Evolutionary conservation across 2,797 vertebrate genomes (phyloP).

Genomic region (Prionace glauca): DNA sequence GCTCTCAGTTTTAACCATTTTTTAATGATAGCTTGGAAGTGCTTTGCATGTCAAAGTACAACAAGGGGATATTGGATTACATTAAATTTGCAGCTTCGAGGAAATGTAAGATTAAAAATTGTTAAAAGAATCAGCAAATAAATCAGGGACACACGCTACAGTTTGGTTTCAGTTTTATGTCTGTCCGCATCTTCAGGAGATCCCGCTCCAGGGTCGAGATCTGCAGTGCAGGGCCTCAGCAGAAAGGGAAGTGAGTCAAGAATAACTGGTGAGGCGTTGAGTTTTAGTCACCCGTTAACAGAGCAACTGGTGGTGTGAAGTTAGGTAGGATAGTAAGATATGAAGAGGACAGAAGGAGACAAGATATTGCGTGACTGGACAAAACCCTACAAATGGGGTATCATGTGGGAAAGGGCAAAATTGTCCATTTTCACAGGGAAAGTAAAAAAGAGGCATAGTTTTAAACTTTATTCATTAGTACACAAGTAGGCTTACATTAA

Average conservation of each 20-base stretch:
- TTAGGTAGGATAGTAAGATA: not conserved
- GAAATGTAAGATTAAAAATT: conserved; percentile 32
- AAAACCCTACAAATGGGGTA: too few relatives aligned
- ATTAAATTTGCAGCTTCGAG: conserved; percentile 28
- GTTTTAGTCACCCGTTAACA: not conserved
- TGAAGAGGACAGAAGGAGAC: not conserved
- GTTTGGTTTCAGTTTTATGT: not conserved
- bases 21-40: conserved; percentile 32
- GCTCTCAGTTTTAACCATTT: conserved; percentile 11
- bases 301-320: not conserved
- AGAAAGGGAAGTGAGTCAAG: not conserved
- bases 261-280: not conserved
- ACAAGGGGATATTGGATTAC: conserved; percentile 24
- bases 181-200: not conserved
- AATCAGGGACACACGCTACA: not conserved
- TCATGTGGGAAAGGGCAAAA: not conserved
- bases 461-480: too few relatives aligned
- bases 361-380: too few relatives aligned
- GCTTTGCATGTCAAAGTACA: conserved; percentile 4
- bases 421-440: too few relatives aligned
- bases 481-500: too few relatives aligned
- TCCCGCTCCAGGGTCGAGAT: not conserved
- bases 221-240: not conserved
- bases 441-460: too few relatives aligned
- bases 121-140: not conserved